Base-by-base conservation (phyloP, 2,797 vertebrate genomes). In the Parauchenoglanis ngamensis region DNA sequence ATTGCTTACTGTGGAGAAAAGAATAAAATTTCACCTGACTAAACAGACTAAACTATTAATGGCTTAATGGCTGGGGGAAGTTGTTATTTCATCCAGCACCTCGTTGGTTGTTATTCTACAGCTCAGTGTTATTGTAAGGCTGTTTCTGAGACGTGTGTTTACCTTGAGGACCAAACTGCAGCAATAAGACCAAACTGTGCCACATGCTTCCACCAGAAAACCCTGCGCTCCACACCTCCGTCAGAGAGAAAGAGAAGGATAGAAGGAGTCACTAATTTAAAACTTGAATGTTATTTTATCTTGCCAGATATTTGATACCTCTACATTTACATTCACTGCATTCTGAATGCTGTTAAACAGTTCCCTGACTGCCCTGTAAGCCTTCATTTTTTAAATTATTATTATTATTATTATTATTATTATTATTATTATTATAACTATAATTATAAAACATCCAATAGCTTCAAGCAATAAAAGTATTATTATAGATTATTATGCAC, bases 141-240 rank as follows among this genome's bases (percentile, higher is more conserved):
- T 52, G 79, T 87, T 79, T 61, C 83, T 28, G 81, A 61, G 61
- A 83, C 83, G 77, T 86, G 84, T 89, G 89, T 91, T 91, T 91
- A 90, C 10, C 61, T 85, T 88, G 46, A 56, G 63, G 85, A 87
- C 79, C 91, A 91, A 91, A 90, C 89, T 90, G 90, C 46, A 76
- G 88, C 84, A 80, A 68, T 81, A 28, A 86, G 65, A 80, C 87
- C 89, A 91, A 91, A 90, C 89, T 90, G 89, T 73, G 59, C 63
- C 63, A 65, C 80, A 90, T 61, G 72, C 83, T 82, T 89, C 56
- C 75, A 81, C 65, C 85, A 83, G 83, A 59, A 85, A 57, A 28
- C 44, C 44, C 79, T 46, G 59, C 86, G 70, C 65, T 49, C 80
- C 31, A 63, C 83, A 87, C 82, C 90, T 75, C 87, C 86, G 28